phyloP scores from a whole-genome alignment of 2,113 vertebrate species.

The Hippocampus zosterae region DNA sequence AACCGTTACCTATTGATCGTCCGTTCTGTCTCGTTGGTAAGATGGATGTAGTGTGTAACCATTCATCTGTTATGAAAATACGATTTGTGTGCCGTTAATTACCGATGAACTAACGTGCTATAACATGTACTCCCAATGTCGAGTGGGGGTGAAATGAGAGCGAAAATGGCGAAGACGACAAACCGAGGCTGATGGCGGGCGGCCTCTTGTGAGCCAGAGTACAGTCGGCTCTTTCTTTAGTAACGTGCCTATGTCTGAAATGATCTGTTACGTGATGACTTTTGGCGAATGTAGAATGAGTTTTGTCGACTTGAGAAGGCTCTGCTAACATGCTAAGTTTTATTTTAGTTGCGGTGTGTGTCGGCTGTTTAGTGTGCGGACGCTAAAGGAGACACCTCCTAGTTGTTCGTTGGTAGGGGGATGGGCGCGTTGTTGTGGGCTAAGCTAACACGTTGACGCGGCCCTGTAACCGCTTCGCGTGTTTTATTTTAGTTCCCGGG shows the following conservation, averaged over 20 bases:
- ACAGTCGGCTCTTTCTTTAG: too few species aligned
- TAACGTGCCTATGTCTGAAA: too few species aligned
- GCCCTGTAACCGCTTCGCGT: background rate
- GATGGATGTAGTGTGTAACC: accelerated
- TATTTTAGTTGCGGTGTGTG: background rate
- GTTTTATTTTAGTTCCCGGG: background rate
- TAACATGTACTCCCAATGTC: constrained; percentile 8
- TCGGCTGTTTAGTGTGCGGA: background rate
- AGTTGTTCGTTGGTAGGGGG: constrained; percentile 19
- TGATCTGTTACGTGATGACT: background rate
- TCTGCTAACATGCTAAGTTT: background rate
- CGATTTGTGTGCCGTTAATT: background rate
- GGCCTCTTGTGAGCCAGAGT: background rate
- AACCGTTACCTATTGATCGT: background rate
- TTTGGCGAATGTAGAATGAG: background rate
- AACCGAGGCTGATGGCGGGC: background rate
- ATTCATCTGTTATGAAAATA: accelerated
- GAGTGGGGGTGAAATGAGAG: constrained; percentile 20
- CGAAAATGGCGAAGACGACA: constrained; percentile 58
- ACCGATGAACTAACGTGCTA: background rate
- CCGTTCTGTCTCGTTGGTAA: background rate
- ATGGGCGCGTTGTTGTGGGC: constrained; percentile 26
- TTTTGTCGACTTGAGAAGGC: background rate
- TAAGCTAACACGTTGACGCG: background rate
- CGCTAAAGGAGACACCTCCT: constrained; percentile 19